phyloP scores from a whole-genome alignment of 2,888 invertebrate genomes.

The Scelioninae gen. 1 region DNA sequence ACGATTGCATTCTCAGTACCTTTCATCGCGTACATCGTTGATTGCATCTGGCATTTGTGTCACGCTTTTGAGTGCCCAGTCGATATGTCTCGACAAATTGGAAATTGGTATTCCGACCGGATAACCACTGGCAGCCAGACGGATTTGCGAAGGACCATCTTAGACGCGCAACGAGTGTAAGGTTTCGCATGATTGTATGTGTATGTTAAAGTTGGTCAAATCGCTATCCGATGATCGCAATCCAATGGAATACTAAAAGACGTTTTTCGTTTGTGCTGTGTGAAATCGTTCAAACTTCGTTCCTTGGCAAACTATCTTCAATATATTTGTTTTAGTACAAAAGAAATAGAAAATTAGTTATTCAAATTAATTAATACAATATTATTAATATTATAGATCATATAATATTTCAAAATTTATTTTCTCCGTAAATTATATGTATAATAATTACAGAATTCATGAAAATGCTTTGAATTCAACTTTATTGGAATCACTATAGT shows the following conservation, averaged over 20 bases:
- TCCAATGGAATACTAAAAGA: constrained; percentile 80
- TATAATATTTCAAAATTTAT: too few species aligned
- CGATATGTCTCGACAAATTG: constrained; percentile 83
- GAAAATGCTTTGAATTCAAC: too few species aligned
- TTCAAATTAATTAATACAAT: too few species aligned
- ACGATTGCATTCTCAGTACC: constrained; percentile 64
- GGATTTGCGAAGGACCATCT: constrained; percentile 83
- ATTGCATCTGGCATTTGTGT: constrained; percentile 85
- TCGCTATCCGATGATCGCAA: constrained; percentile 79
- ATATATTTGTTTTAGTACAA: too few species aligned
- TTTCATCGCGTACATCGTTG: constrained; percentile 74
- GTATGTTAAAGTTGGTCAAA: constrained; percentile 82
- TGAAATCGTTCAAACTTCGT: constrained; percentile 40
- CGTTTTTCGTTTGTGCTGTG: constrained; percentile 50
- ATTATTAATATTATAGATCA: too few species aligned
- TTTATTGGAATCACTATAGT: too few species aligned
- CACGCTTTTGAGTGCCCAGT: constrained; percentile 84
- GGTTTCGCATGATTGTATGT: constrained; percentile 68
- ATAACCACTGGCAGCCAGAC: constrained; percentile 80
- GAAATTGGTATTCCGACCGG: constrained; percentile 82
- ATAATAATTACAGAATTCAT: too few species aligned
- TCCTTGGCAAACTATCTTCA: constrained; percentile 46
- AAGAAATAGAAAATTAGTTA: too few species aligned
- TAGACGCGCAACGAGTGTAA: constrained; percentile 72
- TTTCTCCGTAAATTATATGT: too few species aligned